These are phyloP conservation scores for Rhynchopsitta pachyrhyncha DNA, from an alignment of 2,113 vertebrate genomes.

Conservation along the genomic window DNA sequence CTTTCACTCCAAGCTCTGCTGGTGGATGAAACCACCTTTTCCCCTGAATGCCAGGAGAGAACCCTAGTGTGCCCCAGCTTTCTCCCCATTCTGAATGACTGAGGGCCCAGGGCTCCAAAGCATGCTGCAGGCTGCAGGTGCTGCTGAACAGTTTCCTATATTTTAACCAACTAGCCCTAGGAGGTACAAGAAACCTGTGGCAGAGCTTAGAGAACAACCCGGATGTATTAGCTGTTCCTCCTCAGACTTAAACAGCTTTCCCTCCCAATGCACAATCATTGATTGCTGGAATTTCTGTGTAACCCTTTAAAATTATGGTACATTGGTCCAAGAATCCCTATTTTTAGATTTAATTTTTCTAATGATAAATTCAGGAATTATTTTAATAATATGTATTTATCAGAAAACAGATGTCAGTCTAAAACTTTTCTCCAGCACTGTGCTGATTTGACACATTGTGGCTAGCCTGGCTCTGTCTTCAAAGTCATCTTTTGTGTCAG, in stretches of 20 bases:
- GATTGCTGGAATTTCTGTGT: not conserved
- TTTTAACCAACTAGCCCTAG: not conserved
- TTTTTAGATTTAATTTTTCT: not conserved
- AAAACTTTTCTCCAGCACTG: not conserved
- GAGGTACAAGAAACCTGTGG: not conserved
- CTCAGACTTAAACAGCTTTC: not conserved
- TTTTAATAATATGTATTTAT: not conserved
- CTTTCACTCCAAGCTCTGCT: not conserved
- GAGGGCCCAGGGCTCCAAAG: not conserved
- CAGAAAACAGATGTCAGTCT: not conserved
- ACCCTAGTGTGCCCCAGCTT: not conserved
- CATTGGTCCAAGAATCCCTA: not conserved
- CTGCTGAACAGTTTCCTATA: not conserved
- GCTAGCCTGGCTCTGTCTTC: not conserved
- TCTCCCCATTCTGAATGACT: not conserved
- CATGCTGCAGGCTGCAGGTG: not conserved
- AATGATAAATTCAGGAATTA: not conserved
- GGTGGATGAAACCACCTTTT: not conserved
- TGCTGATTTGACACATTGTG: not conserved
- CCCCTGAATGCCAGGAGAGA: not conserved
- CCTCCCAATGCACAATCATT: not conserved
- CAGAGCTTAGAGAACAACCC: not conserved
- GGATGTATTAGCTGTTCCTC: not conserved
- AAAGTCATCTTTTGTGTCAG: constrained; percentile 26
- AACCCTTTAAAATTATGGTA: not conserved